Evolutionary conservation across 2,888 invertebrate genomes (phyloP).

Genomic region (Cotesia congregata): DNA sequence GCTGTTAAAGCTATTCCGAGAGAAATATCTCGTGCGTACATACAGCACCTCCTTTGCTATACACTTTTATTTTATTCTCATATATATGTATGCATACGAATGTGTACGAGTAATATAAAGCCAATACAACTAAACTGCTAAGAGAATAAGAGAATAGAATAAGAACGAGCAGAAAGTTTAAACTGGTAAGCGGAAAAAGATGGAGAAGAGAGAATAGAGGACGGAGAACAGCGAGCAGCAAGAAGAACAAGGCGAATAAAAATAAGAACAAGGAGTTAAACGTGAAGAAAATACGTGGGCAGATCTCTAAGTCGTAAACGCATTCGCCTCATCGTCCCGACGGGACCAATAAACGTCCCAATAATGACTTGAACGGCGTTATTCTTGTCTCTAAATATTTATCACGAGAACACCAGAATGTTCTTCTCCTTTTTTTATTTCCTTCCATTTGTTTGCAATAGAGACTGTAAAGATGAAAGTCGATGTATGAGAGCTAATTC

Average conservation of each 20-base stretch:
- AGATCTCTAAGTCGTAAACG: slow-evolving; percentile 51
- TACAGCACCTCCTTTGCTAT: not conserved
- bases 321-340: slow-evolving; percentile 47
- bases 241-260: slow-evolving; percentile 14
- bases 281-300: slow-evolving; percentile 45
- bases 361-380: slow-evolving; percentile 57
- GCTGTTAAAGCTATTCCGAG: slow-evolving; percentile 58
- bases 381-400: slow-evolving; percentile 60
- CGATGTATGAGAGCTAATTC: not conserved
- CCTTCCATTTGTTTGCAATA: not conserved
- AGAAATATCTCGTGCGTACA: slow-evolving; percentile 42
- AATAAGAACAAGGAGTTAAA: slow-evolving; percentile 30
- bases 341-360: slow-evolving; percentile 60
- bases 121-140: not conserved
- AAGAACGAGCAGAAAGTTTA: slow-evolving; percentile 17
- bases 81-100: not conserved
- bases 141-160: slow-evolving; percentile 28
- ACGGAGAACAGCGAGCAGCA: not conserved
- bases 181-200: not conserved
- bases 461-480: slow-evolving; percentile 7
- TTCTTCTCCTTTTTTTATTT: slow-evolving; percentile 2
- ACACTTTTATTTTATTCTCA: not conserved
- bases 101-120: too few relatives aligned
- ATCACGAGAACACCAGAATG: slow-evolving; percentile 42
- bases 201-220: slow-evolving; percentile 8